Conservation (phyloP, 2,797 vertebrate genomes). For the Aselliscus stoliczkanus region DNA sequence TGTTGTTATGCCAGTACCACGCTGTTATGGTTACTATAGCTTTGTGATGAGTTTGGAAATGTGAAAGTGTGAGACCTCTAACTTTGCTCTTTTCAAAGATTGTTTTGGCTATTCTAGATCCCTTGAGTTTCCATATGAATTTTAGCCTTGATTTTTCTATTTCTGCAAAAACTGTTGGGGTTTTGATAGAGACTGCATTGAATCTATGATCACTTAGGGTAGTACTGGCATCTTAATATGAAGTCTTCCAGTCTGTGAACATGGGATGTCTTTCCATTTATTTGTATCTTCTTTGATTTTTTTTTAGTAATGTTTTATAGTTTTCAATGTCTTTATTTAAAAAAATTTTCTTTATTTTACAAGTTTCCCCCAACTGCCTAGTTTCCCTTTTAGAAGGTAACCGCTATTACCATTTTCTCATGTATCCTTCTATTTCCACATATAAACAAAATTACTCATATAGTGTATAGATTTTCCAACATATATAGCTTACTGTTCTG, state of each 20-base stretch:
- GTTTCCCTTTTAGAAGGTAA: neutral
- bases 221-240: neutral
- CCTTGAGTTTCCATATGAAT: too few species aligned
- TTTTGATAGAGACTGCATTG: neutral
- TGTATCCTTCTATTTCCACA: neutral
- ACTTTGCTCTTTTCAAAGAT: neutral
- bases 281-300: neutral
- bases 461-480: neutral
- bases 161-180: too few species aligned
- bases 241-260: too few species aligned
- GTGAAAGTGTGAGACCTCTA: neutral
- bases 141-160: too few species aligned
- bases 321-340: neutral
- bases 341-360: neutral
- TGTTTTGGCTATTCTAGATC: neutral
- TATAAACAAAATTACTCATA: neutral
- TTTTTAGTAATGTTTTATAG: neutral
- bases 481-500: neutral
- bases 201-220: neutral
- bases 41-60: neutral
- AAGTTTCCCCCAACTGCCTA: neutral
- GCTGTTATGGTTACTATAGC: neutral
- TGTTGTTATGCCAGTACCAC: neutral
- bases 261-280: neutral
- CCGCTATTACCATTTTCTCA: neutral